Base-by-base conservation (phyloP, 1,140 invertebrate genomes). In the Drosophila suzukii region DNA sequence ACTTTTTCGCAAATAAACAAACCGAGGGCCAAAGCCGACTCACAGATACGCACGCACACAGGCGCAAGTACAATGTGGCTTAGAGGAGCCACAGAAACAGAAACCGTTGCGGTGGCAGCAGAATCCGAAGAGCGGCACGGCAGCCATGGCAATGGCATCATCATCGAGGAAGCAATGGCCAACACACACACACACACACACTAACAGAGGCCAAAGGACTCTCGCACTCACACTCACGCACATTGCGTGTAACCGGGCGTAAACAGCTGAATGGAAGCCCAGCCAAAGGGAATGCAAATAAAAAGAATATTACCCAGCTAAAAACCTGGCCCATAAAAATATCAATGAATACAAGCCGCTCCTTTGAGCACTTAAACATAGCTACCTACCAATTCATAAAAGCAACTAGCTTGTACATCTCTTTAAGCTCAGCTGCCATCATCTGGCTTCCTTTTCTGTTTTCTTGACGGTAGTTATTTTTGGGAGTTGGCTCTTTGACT, bases 91-190 rank as follows among this genome's bases (percentile, higher is more conserved):
- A 34, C 76, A 60, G 57, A 57, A 73, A 39, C 49, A 60, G 57
- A 60, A 73, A 36, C 49, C 43, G 56, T 47, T 68, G 55, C 34
- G 51, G 73, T 41, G 43, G 51, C 51, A 63, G 17, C 74, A 61
- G 74, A 57, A 57, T 55, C 51, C 50, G 17, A 38, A 46, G 41
- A 59, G 63, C 38, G 67, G 56, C 51, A 47, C 41, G 61, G 70
- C 68, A 62, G 63, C 82, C 63, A 86, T 82, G 78, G 82, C 83
- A 86, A 89, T 88, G 83, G 83, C 84, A 88, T 89, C 83, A 86
- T 88, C 79, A 88, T 74, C 75, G 60, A 66, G 47, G 27, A 32
- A 46, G 41, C 47, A 50, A 39, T 46, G 43, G 17, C 11, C 20
- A 24, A 27, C 46, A 57, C 50, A 68, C 62, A 73, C 47, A 55